phyloP scores from a whole-genome alignment of 2,888 invertebrate genomes.

The Drosophila bunnanda region DNA sequence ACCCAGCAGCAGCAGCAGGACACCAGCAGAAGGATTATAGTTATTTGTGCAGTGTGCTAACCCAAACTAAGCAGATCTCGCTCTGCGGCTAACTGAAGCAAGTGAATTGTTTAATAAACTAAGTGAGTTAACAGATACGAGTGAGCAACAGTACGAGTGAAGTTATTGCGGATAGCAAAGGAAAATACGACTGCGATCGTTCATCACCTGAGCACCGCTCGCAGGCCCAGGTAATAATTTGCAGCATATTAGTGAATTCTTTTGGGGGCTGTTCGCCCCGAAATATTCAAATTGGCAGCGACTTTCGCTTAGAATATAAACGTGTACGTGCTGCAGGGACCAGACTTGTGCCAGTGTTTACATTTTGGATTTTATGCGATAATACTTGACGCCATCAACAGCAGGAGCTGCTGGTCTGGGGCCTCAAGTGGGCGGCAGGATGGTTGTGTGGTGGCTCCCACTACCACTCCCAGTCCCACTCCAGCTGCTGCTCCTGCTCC shows the following conservation, averaged over 20 bases:
- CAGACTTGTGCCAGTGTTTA: constrained; percentile 70
- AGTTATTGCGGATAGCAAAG: constrained; percentile 12
- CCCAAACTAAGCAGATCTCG: constrained; percentile 4
- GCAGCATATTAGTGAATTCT: constrained; percentile 37
- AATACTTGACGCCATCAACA: constrained; percentile 67
- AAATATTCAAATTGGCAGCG: constrained; percentile 39
- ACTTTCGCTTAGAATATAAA: constrained; percentile 63
- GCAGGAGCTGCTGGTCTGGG: constrained; percentile 15
- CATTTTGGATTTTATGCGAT: constrained; percentile 78
- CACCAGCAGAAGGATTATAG: constrained; percentile 21
- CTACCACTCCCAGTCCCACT: background rate
- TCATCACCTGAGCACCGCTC: constrained; percentile 12
- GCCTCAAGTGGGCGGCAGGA: constrained; percentile 12
- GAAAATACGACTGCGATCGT: constrained; percentile 13
- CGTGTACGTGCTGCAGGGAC: constrained; percentile 68
- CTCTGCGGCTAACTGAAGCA: constrained; percentile 15
- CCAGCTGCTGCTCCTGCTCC: background rate
- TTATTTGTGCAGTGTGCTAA: constrained; percentile 29
- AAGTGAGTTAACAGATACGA: background rate
- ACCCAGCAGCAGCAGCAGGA: constrained; percentile 33
- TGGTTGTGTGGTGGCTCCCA: constrained; percentile 11
- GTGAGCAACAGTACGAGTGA: constrained; percentile 8
- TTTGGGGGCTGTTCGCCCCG: constrained; percentile 21
- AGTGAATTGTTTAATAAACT: constrained; percentile 3
- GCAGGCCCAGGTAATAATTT: constrained; percentile 46